Percentiles rank a stretch among this genome's conserved stretches.
phyloP scores from a whole-genome alignment of 2,797 vertebrate genomes.

The Sebastes trivittatus region DNA sequence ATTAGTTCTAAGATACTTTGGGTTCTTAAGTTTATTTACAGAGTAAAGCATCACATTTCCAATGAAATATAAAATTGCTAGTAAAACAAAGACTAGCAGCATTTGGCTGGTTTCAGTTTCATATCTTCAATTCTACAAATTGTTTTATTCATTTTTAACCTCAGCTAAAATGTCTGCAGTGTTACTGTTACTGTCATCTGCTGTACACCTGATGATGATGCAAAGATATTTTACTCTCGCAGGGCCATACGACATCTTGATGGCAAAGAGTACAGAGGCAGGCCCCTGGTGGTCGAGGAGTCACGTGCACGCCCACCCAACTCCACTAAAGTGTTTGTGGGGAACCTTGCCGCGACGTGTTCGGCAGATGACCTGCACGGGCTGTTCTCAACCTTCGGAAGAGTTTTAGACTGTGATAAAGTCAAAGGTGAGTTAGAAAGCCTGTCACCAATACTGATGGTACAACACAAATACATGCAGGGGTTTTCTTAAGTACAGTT shows the following conservation, averaged over 20 bases:
- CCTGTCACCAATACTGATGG: background rate
- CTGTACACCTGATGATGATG: background rate
- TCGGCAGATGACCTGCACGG: conserved; percentile 91
- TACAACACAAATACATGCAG: background rate
- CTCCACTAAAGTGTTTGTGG: conserved; percentile 97
- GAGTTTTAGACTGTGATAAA: conserved; percentile 97
- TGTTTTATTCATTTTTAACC: background rate
- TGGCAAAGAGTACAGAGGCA: conserved; percentile 92
- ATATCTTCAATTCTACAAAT: background rate
- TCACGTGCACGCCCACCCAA: conserved; percentile 93
- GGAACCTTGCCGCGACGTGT: conserved; percentile 92
- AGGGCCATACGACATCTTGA: conserved; percentile 92
- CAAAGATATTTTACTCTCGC: background rate
- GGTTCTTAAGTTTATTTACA: background rate
- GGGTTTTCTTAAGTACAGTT: background rate
- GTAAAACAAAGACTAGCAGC: background rate
- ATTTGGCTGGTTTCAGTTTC: background rate
- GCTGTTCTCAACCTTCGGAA: conserved; percentile 91
- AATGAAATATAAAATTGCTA: background rate
- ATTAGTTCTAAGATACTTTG: background rate
- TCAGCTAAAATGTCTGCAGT: background rate
- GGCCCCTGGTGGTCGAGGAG: conserved; percentile 92
- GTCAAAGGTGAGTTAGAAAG: conserved; percentile 88
- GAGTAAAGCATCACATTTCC: background rate
- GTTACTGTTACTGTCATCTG: background rate